These are phyloP conservation scores for Oryzias sinensis DNA, from an alignment of 2,797 vertebrate species.

Conservation along the genomic window DNA sequence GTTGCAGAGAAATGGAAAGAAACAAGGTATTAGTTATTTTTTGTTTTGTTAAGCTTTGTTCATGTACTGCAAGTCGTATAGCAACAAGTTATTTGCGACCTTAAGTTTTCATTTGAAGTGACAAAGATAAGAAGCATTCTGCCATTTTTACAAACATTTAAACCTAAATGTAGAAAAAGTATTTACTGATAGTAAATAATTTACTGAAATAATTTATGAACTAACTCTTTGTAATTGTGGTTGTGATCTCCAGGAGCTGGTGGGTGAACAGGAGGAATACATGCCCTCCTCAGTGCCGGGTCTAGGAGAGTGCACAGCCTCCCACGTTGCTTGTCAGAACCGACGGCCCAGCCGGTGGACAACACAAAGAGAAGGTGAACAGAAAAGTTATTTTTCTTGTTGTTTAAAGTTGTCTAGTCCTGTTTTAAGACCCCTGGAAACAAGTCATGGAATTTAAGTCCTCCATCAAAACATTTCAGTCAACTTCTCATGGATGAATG, in stretches of 20 bases:
- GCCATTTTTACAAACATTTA: not conserved
- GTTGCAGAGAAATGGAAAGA: no score
- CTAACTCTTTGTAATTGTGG: conserved; percentile 1
- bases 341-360: conserved; percentile 47
- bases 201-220: not conserved
- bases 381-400: not conserved
- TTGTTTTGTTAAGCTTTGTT: no score
- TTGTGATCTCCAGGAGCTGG: conserved; percentile 42
- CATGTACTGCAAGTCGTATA: no score
- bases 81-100: no score
- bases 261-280: conserved; percentile 48
- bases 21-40: no score
- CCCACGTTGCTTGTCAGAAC: conserved; percentile 49
- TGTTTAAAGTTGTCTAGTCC: not conserved
- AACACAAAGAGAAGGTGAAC: conserved; percentile 64
- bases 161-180: no score
- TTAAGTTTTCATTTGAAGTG: no score
- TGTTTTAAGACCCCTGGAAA: no score
- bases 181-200: no score
- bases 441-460: no score
- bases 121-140: not conserved
- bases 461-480: no score
- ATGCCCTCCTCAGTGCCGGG: conserved; percentile 30
- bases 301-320: conserved; percentile 45
- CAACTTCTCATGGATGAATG: not conserved